These are phyloP conservation scores for Apotomis betuletana DNA, from an alignment of 2,888 invertebrate species.

Conservation along the genomic window DNA sequence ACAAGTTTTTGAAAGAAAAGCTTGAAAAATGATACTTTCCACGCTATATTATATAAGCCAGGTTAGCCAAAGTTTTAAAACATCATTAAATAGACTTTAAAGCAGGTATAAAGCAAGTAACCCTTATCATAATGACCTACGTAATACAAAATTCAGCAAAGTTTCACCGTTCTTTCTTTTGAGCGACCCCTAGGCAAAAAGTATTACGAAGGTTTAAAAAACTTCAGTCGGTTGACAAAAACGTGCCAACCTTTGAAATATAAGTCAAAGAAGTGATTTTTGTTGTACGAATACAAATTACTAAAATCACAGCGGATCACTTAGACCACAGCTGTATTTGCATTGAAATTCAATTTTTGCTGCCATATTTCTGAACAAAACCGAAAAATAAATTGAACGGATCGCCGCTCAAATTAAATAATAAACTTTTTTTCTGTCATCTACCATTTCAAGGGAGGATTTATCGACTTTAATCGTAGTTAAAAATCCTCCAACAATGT, in stretches of 20 bases:
- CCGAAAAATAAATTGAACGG: conserved; percentile 32
- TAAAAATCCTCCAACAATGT: conserved; percentile 34
- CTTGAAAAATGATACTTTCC: conserved; percentile 29
- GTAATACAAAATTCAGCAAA: conserved; percentile 42
- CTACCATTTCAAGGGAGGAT: conserved; percentile 31
- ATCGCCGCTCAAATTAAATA: conserved; percentile 27
- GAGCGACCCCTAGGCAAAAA: conserved; percentile 41
- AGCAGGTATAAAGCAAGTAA: conserved; percentile 40
- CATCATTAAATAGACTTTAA: conserved; percentile 39
- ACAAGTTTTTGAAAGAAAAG: conserved; percentile 21
- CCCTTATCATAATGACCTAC: conserved; percentile 42
- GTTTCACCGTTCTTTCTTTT: conserved; percentile 40
- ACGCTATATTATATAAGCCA: conserved; percentile 21
- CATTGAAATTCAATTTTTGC: conserved; percentile 23
- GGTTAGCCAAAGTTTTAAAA: conserved; percentile 33
- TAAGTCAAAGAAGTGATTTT: conserved; percentile 15
- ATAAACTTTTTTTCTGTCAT: conserved; percentile 34
- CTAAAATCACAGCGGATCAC: conserved; percentile 23
- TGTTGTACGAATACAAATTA: conserved; percentile 14
- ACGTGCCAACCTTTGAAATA: conserved; percentile 32
- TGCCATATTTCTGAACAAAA: conserved; percentile 19
- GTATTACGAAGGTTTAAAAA: conserved; percentile 40
- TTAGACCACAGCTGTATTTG: conserved; percentile 24
- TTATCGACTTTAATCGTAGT: conserved; percentile 38
- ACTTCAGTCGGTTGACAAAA: conserved; percentile 36